phyloP scores from a whole-genome alignment of 2,113 vertebrate genomes.

The Ovis canadensis region DNA sequence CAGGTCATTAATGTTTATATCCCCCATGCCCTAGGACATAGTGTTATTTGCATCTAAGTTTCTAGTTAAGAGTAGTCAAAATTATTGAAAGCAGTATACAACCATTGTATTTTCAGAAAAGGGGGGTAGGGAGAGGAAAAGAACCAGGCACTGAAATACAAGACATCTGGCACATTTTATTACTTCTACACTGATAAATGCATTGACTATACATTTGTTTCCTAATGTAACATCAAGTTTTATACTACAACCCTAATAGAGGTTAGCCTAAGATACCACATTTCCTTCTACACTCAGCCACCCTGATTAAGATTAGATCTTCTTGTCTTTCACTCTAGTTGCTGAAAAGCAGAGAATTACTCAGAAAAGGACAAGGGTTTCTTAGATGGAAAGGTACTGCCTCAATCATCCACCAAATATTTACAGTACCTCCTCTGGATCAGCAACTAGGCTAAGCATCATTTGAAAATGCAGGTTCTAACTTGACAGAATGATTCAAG shows the following conservation, averaged over 20 bases:
- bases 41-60: not conserved
- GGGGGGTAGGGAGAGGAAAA: not conserved
- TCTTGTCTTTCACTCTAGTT: slow-evolving; percentile 54
- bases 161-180: slow-evolving; percentile 17
- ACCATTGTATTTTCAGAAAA: slow-evolving; percentile 7
- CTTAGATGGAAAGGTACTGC: slow-evolving; percentile 35
- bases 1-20: not conserved
- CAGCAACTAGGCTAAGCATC: slow-evolving; percentile 50
- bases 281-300: slow-evolving; percentile 39
- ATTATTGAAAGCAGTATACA: not conserved
- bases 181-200: slow-evolving; percentile 5
- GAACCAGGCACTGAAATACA: not conserved
- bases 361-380: slow-evolving; percentile 57
- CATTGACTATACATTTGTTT: slow-evolving; percentile 33
- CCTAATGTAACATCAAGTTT: slow-evolving; percentile 45
- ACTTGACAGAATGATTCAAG: slow-evolving; percentile 42
- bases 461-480: slow-evolving; percentile 49
- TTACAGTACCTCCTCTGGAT: slow-evolving; percentile 31
- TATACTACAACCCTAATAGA: slow-evolving; percentile 36
- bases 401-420: slow-evolving; percentile 1
- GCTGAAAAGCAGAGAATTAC: slow-evolving; percentile 49
- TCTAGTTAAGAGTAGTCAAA: not conserved
- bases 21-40: not conserved
- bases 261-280: slow-evolving; percentile 19
- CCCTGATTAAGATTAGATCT: slow-evolving; percentile 62